A percentile compares a stretch with the other conserved stretches of the same genome.
phyloP scores from a whole-genome alignment of 2,888 invertebrate species.

The Lycaena phlaeas region DNA sequence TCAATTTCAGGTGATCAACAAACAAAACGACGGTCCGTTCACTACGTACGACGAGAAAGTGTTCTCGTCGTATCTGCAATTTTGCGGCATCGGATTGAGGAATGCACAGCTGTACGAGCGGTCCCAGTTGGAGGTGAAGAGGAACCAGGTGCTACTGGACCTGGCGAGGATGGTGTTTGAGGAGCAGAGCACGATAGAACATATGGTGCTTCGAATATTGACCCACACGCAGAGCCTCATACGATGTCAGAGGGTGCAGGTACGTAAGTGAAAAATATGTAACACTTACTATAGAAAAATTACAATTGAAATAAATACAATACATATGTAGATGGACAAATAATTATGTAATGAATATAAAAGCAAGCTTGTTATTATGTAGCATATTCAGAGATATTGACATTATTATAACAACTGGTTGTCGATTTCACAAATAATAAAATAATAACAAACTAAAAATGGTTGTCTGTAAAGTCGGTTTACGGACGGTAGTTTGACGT shows the following conservation, averaged over 20 bases:
- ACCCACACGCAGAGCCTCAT: slow-evolving; percentile 95
- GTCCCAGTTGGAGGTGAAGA: slow-evolving; percentile 94
- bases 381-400: no score
- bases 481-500: no score
- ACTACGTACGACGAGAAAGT: slow-evolving; percentile 91
- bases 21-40: slow-evolving; percentile 87
- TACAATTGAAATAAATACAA: no score
- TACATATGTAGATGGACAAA: no score
- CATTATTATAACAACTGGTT: no score
- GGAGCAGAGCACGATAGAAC: slow-evolving; percentile 96
- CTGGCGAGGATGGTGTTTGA: slow-evolving; percentile 97
- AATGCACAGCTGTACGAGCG: slow-evolving; percentile 97
- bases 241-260: slow-evolving; percentile 95
- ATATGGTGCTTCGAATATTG: slow-evolving; percentile 93
- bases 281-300: no score
- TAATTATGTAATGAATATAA: no score
- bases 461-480: no score
- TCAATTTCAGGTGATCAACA: slow-evolving; percentile 86
- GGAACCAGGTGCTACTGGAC: slow-evolving; percentile 94
- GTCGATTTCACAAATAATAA: no score
- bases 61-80: slow-evolving; percentile 93
- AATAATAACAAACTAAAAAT: no score
- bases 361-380: no score
- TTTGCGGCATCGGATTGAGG: slow-evolving; percentile 95
- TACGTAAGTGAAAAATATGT: slow-evolving; percentile 33